phyloP scores from a whole-genome alignment of 2,888 invertebrate genomes.

The Melipona beecheii region DNA sequence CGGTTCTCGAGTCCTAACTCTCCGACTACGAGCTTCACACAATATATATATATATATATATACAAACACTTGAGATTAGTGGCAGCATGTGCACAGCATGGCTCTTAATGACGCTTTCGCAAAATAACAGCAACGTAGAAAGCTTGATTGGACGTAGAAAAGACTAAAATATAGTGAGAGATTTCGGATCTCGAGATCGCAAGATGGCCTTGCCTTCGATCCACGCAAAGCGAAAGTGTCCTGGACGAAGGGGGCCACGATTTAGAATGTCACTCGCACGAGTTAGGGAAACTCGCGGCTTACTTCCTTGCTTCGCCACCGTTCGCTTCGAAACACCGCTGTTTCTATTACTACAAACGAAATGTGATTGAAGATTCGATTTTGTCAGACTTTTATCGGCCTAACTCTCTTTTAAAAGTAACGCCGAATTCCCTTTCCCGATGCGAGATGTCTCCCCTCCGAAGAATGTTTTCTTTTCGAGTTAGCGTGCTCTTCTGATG shows the following conservation, averaged over 20 bases:
- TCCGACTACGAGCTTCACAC: conserved; percentile 58
- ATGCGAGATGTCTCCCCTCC: conserved; percentile 15
- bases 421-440: conserved; percentile 8
- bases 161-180: not conserved
- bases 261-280: conserved; percentile 1
- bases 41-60: not conserved
- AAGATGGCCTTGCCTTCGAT: too few relatives aligned
- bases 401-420: not conserved
- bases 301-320: not conserved
- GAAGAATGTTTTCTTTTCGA: conserved; percentile 6
- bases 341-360: not conserved
- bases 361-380: not conserved
- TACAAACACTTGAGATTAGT: conserved; percentile 62
- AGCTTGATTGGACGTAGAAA: conserved; percentile 47
- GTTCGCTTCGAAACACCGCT: not conserved
- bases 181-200: not conserved
- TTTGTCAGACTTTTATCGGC: too few relatives aligned
- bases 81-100: conserved; percentile 81
- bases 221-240: too few relatives aligned
- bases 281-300: conserved; percentile 2
- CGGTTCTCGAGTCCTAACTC: conserved; percentile 58
- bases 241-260: not conserved
- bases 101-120: conserved; percentile 71
- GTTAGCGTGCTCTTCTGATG: conserved; percentile 48
- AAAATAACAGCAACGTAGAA: conserved; percentile 47